Evolutionary conservation across 1,140 invertebrate species (phyloP).

Genomic region (Gonatopus flavifemur): DNA sequence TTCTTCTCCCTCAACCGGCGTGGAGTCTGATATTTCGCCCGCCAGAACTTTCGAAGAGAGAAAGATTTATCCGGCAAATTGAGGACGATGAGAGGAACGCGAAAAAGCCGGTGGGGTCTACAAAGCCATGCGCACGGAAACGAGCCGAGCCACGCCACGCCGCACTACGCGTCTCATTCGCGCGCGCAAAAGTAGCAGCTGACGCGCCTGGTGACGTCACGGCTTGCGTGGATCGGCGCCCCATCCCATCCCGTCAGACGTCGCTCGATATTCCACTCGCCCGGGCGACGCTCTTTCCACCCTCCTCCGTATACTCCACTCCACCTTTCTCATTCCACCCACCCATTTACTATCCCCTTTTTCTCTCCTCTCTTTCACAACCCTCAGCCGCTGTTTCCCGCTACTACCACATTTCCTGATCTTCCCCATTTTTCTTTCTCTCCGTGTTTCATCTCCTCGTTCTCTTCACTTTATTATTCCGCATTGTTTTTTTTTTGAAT

Average conservation of each 20-base stretch:
- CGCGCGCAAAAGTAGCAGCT: constrained; percentile 41
- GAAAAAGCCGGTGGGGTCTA: constrained; percentile 17
- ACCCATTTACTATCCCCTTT: constrained; percentile 7
- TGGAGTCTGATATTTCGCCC: too few relatives aligned
- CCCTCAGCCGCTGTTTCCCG: neutral
- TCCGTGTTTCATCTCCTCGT: neutral
- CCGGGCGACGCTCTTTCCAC: constrained; percentile 35
- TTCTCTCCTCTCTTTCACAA: constrained; percentile 11
- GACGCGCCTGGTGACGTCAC: constrained; percentile 48
- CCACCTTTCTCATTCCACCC: neutral
- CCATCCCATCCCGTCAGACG: constrained; percentile 33
- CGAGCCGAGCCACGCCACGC: constrained; percentile 8
- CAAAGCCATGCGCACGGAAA: constrained; percentile 20
- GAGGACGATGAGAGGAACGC: constrained; percentile 16
- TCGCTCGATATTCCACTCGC: constrained; percentile 41
- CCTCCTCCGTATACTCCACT: neutral
- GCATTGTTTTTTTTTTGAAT: constrained; percentile 5
- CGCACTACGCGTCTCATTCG: too few relatives aligned
- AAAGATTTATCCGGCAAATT: constrained; percentile 10
- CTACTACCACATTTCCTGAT: neutral
- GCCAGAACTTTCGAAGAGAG: constrained; percentile 20
- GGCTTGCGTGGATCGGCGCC: constrained; percentile 38
- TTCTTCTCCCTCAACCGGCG: too few relatives aligned
- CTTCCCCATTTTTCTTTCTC: neutral
- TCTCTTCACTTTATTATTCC: neutral